A percentile compares a stretch with the other conserved stretches of the same genome.
phyloP scores from a whole-genome alignment of 2,797 vertebrate species.

The Buphagus erythrorhynchus region DNA sequence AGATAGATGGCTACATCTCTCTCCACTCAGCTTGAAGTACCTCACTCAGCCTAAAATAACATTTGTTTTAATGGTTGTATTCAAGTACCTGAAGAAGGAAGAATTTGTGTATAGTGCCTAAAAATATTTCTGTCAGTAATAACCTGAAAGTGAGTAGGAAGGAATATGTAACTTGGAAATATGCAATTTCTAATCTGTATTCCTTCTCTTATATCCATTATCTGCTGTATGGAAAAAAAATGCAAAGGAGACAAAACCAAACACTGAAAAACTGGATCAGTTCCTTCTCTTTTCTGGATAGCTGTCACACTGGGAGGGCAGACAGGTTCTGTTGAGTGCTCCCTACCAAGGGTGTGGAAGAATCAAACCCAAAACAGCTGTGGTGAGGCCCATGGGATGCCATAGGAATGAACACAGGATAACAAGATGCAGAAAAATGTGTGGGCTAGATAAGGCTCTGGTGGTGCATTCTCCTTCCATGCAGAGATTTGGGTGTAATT shows the following conservation, averaged over 20 bases:
- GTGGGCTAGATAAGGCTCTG: not conserved
- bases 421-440: not conserved
- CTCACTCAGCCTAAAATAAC: constrained; percentile 12
- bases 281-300: not conserved
- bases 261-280: not conserved
- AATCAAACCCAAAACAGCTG: not conserved
- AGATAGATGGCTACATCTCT: not conserved
- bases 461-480: not conserved
- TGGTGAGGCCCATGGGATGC: not conserved
- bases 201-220: not conserved
- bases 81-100: not conserved
- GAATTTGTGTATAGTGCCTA: not conserved
- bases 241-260: not conserved
- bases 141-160: not conserved
- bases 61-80: constrained; percentile 10
- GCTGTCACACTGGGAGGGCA: not conserved
- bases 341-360: not conserved
- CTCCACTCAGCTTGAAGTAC: not conserved
- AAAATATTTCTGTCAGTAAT: not conserved
- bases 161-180: not conserved
- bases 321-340: not conserved
- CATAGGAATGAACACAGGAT: not conserved
- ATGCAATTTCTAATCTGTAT: not conserved
- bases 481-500: not conserved
- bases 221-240: not conserved